Percentiles rank a stretch among this genome's conserved stretches.
Evolutionary conservation across 2,888 invertebrate species (phyloP).

Genomic region (Rhogogaster chlorosoma): DNA sequence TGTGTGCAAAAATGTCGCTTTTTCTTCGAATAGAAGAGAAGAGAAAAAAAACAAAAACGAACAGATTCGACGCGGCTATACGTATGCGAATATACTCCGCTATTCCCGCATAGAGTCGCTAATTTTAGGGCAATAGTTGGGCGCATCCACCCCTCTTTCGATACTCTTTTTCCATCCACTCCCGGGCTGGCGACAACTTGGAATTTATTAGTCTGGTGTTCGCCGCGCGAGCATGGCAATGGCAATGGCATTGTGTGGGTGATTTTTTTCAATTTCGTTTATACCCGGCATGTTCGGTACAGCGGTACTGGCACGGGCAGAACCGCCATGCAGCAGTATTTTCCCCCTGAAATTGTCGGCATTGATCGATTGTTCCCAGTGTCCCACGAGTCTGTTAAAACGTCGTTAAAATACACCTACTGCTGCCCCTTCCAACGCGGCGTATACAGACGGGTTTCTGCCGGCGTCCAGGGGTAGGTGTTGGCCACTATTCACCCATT

Average conservation of each 20-base stretch:
- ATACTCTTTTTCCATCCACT: neutral
- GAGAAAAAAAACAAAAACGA: too few species aligned
- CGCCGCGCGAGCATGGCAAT: neutral
- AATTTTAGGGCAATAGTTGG: too few species aligned
- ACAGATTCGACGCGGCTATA: too few species aligned
- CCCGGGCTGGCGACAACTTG: conserved; percentile 29
- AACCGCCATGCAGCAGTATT: neutral
- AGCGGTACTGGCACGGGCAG: neutral
- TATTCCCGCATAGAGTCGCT: too few species aligned
- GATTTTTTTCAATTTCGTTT: conserved; percentile 34
- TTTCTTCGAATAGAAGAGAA: too few species aligned
- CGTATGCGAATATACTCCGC: too few species aligned
- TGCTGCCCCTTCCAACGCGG: neutral
- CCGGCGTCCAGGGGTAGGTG: neutral
- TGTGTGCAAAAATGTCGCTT: too few species aligned
- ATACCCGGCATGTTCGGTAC: conserved; percentile 28
- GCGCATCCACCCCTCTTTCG: neutral
- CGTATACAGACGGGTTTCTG: neutral
- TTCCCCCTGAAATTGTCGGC: conserved; percentile 36
- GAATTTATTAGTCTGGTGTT: conserved; percentile 40
- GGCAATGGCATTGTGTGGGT: neutral
- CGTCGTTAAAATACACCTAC: conserved; percentile 42
- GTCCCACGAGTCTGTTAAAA: conserved; percentile 49
- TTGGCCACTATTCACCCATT: conserved; percentile 15
- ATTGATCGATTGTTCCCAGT: conserved; percentile 47